These are phyloP conservation scores for Drosophila mimetica DNA, from an alignment of 2,888 invertebrate genomes.

Conservation along the genomic window DNA sequence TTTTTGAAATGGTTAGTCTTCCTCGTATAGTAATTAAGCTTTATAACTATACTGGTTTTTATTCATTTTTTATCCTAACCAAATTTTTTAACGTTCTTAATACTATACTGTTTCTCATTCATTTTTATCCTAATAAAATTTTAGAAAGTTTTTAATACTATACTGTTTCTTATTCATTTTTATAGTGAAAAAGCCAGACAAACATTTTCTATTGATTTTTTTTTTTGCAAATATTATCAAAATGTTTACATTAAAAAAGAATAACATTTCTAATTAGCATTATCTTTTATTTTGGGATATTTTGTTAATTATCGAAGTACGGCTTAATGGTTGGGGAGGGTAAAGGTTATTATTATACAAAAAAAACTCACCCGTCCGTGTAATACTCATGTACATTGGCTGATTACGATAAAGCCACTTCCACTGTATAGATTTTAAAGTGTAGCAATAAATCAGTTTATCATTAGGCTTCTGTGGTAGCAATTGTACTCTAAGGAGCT, in stretches of 20 bases:
- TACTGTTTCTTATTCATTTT: too few relatives aligned
- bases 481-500: background rate
- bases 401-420: slow-evolving; percentile 1
- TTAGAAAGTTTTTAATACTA: too few relatives aligned
- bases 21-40: too few relatives aligned
- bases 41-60: too few relatives aligned
- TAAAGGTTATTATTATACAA: slow-evolving; percentile 7
- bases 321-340: background rate
- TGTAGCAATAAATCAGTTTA: background rate
- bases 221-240: background rate
- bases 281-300: background rate
- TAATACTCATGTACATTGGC: background rate
- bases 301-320: slow-evolving; percentile 4
- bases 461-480: background rate
- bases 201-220: background rate
- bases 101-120: too few relatives aligned
- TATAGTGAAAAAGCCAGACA: background rate
- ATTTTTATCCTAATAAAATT: too few relatives aligned
- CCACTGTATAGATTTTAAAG: slow-evolving; percentile 3
- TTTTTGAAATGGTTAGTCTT: too few relatives aligned
- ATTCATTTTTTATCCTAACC: too few relatives aligned
- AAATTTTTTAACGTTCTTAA: too few relatives aligned
- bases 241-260: background rate
- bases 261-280: background rate
- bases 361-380: slow-evolving; percentile 19